A percentile compares a stretch with the other conserved stretches of the same genome.
phyloP scores from a whole-genome alignment of 2,113 vertebrate species.

The Pantherophis guttatus region DNA sequence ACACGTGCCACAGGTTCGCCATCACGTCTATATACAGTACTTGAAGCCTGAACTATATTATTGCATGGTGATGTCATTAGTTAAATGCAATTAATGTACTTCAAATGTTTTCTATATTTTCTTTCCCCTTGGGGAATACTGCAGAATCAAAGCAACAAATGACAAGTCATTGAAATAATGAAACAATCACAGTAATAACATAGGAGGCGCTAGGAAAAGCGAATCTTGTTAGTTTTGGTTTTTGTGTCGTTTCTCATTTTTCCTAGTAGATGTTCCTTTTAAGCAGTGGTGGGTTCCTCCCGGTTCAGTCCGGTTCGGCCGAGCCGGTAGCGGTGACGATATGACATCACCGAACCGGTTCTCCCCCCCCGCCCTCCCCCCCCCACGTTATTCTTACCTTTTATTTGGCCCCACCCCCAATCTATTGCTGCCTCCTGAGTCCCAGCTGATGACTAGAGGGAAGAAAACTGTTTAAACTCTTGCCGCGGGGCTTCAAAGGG shows the following conservation, averaged over 20 bases:
- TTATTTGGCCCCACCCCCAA: too few species aligned
- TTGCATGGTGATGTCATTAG: background rate
- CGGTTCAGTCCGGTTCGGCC: too few species aligned
- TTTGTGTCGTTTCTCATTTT: background rate
- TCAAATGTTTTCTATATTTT: background rate
- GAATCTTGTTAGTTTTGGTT: background rate
- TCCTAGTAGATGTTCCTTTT: background rate
- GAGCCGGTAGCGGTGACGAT: too few species aligned
- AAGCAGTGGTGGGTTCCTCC: too few species aligned
- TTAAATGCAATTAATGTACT: background rate
- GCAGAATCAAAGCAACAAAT: background rate
- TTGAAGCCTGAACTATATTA: background rate
- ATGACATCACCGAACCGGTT: too few species aligned
- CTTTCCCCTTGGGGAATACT: background rate
- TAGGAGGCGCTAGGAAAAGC: background rate
- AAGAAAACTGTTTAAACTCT: too few species aligned
- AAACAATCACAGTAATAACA: background rate
- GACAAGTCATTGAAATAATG: background rate
- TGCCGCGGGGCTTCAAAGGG: too few species aligned
- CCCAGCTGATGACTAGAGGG: too few species aligned
- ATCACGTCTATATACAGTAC: background rate
- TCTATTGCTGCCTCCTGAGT: too few species aligned
- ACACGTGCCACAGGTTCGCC: too few species aligned
- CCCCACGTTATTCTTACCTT: too few species aligned
- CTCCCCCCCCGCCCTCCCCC: too few species aligned